Evolutionary conservation across 2,888 invertebrate genomes (phyloP).

Genomic region (Cataglyphis albicans): DNA sequence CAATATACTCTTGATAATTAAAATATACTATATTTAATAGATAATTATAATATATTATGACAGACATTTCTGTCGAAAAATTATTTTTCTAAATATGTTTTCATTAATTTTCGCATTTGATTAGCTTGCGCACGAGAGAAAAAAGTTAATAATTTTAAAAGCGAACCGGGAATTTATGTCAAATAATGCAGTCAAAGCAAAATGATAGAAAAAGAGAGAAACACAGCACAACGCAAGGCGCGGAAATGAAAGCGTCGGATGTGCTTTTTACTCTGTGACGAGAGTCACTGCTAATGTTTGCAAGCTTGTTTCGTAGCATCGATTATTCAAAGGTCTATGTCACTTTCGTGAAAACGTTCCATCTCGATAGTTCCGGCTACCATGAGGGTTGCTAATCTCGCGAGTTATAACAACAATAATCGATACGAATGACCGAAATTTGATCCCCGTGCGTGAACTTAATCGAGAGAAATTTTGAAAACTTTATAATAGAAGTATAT

Average conservation of each 20-base stretch:
- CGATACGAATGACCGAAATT: slow-evolving; percentile 58
- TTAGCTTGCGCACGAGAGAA: not conserved
- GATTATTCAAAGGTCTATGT: slow-evolving; percentile 70
- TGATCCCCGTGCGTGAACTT: not conserved
- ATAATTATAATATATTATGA: not conserved
- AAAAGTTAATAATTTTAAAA: slow-evolving; percentile 19
- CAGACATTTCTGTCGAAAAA: not conserved
- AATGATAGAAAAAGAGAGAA: not conserved
- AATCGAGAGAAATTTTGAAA: slow-evolving; percentile 5
- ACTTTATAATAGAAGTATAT: not conserved
- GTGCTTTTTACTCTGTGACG: slow-evolving; percentile 61
- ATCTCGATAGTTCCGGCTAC: slow-evolving; percentile 72
- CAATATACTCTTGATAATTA: not conserved
- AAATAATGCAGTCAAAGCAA: not conserved
- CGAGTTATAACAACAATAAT: slow-evolving; percentile 61
- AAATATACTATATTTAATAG: not conserved
- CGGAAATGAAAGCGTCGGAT: slow-evolving; percentile 29
- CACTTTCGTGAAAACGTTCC: slow-evolving; percentile 71
- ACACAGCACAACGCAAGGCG: slow-evolving; percentile 29
- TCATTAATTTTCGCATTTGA: not conserved
- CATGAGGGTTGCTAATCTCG: slow-evolving; percentile 68
- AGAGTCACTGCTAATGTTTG: slow-evolving; percentile 52
- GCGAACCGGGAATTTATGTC: not conserved
- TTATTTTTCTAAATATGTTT: not conserved
- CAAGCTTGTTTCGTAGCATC: slow-evolving; percentile 66